These are phyloP conservation scores for Homarus gammarus DNA, from an alignment of 2,888 invertebrate genomes.

Conservation along the genomic window DNA sequence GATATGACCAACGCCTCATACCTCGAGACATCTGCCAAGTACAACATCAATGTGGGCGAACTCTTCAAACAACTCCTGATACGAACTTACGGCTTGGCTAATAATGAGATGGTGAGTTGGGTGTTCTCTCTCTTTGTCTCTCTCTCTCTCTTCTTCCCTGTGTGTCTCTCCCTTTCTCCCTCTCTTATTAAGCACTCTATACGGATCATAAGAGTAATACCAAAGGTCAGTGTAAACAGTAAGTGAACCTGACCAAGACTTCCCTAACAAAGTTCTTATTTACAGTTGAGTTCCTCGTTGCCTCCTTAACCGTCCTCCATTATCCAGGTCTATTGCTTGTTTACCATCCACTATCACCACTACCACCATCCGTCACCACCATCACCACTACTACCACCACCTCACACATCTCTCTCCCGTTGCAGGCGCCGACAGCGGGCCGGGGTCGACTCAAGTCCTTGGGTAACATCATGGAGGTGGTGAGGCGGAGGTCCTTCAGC, in stretches of 20 bases:
- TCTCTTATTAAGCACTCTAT: neutral
- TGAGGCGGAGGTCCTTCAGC: conserved; percentile 66
- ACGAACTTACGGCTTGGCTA: conserved; percentile 70
- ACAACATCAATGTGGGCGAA: conserved; percentile 75
- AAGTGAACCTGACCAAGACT: too few species aligned
- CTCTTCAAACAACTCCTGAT: conserved; percentile 75
- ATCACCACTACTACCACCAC: neutral
- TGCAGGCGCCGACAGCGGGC: conserved; percentile 62
- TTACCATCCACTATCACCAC: neutral
- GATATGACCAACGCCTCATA: conserved; percentile 74
- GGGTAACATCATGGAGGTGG: conserved; percentile 74
- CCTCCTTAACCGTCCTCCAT: too few species aligned
- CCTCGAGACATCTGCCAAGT: conserved; percentile 74
- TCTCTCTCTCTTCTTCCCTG: conserved; percentile 1
- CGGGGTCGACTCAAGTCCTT: conserved; percentile 69
- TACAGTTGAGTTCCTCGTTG: too few species aligned
- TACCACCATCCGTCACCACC: too few species aligned
- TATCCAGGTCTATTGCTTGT: too few species aligned
- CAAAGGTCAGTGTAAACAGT: too few species aligned
- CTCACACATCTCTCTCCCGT: neutral
- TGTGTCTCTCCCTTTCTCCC: neutral
- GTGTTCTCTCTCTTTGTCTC: neutral
- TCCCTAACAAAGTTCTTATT: too few species aligned
- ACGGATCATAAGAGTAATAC: too few species aligned
- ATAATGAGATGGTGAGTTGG: conserved; percentile 63